Evolutionary conservation across 2,797 vertebrate genomes (phyloP).

Genomic region (Lutjanus argentimaculatus): DNA sequence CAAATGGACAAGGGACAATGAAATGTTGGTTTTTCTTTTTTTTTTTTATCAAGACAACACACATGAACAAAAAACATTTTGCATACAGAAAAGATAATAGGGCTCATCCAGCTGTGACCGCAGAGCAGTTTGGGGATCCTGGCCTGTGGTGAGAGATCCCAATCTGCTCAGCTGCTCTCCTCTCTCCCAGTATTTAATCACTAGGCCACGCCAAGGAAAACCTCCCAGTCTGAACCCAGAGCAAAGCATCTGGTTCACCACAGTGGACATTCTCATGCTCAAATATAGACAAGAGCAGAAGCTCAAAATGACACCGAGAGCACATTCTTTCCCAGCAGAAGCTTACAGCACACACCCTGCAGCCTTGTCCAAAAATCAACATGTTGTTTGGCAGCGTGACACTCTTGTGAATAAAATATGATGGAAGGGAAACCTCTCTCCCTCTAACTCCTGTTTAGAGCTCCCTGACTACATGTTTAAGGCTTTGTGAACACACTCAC

Average conservation of each 20-base stretch:
- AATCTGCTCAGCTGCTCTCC: slow-evolving; percentile 55
- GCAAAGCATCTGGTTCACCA: slow-evolving; percentile 77
- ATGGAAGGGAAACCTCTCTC: slow-evolving; percentile 51
- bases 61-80: slow-evolving; percentile 26
- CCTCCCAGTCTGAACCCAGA: slow-evolving; percentile 66
- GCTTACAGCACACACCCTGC: slow-evolving; percentile 74
- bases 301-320: slow-evolving; percentile 64
- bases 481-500: slow-evolving; percentile 34
- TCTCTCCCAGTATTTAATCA: slow-evolving; percentile 63
- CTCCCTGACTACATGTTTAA: slow-evolving; percentile 29
- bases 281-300: slow-evolving; percentile 79
- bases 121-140: slow-evolving; percentile 35
- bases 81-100: slow-evolving; percentile 31
- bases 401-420: slow-evolving; percentile 51
- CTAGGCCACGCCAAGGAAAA: slow-evolving; percentile 69
- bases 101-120: slow-evolving; percentile 38
- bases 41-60: slow-evolving; percentile 27
- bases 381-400: slow-evolving; percentile 59
- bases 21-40: slow-evolving; percentile 5
- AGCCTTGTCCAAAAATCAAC: slow-evolving; percentile 53
- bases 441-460: slow-evolving; percentile 46
- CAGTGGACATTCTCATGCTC: slow-evolving; percentile 72
- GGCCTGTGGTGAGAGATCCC: slow-evolving; percentile 41
- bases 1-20: slow-evolving; percentile 31
- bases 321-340: slow-evolving; percentile 78